phyloP scores from a whole-genome alignment of 2,113 vertebrate genomes.

The Guaruba guarouba region DNA sequence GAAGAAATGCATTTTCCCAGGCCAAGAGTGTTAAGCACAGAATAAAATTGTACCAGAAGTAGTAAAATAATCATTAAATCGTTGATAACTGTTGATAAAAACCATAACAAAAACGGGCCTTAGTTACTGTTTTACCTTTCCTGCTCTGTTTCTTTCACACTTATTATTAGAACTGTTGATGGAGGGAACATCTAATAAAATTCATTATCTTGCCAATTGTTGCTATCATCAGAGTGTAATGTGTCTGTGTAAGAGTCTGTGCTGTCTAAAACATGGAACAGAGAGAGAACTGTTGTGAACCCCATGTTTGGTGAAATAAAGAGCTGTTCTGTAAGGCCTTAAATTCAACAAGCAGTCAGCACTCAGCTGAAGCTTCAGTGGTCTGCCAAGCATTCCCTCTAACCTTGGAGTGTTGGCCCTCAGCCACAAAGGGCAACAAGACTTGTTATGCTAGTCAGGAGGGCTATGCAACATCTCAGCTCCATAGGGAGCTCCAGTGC shows the following conservation, averaged over 20 bases:
- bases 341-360: not conserved
- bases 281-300: not conserved
- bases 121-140: not conserved
- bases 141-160: not conserved
- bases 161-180: not conserved
- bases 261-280: not conserved
- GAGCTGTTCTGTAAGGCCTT: not conserved
- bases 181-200: constrained; percentile 22
- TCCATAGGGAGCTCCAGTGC: not conserved
- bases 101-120: not conserved
- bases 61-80: not conserved
- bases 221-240: not conserved
- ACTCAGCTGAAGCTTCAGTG: not conserved
- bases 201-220: not conserved
- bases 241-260: not conserved
- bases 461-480: not conserved
- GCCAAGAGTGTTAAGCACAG: not conserved
- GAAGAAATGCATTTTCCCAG: not conserved
- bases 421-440: not conserved
- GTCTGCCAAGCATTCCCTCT: not conserved
- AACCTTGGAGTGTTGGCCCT: not conserved
- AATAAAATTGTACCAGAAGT: not conserved
- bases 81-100: not conserved
- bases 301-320: not conserved
- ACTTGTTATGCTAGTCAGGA: not conserved